Evolutionary conservation across 2,113 vertebrate genomes (phyloP).

Genomic region (Phaetusa simplex): DNA sequence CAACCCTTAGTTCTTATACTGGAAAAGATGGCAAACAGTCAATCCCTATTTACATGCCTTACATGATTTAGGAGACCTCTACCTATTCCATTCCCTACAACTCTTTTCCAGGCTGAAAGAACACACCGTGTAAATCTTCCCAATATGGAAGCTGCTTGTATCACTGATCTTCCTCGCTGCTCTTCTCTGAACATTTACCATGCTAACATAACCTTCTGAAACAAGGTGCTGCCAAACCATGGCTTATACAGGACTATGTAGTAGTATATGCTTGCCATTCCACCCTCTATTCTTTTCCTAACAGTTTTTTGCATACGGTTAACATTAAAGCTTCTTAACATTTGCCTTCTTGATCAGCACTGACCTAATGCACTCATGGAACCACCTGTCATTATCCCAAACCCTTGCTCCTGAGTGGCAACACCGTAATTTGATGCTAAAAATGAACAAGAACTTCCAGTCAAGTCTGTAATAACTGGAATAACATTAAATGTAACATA

Average conservation of each 20-base stretch:
- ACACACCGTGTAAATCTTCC: background rate
- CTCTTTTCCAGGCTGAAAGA: background rate
- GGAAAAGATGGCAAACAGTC: background rate
- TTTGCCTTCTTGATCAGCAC: slow-evolving; percentile 31
- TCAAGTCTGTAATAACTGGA: background rate
- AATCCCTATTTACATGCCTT: background rate
- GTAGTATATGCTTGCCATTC: background rate
- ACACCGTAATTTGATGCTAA: background rate
- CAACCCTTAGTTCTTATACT: background rate
- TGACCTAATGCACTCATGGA: background rate
- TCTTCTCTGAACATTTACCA: background rate
- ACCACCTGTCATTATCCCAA: slow-evolving; percentile 6
- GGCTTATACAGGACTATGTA: background rate
- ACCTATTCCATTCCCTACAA: background rate
- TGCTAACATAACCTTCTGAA: background rate
- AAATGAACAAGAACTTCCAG: background rate
- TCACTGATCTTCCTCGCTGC: background rate
- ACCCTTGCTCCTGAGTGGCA: background rate
- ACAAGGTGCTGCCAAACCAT: background rate
- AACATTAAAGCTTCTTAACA: slow-evolving; percentile 34
- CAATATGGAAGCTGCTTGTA: background rate
- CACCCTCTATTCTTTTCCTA: background rate
- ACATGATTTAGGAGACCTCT: background rate
- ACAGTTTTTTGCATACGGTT: slow-evolving; percentile 20
- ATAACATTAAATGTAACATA: background rate